These are phyloP conservation scores for Petrocephalus sullivani DNA, from an alignment of 2,797 vertebrate genomes.

Conservation along the genomic window DNA sequence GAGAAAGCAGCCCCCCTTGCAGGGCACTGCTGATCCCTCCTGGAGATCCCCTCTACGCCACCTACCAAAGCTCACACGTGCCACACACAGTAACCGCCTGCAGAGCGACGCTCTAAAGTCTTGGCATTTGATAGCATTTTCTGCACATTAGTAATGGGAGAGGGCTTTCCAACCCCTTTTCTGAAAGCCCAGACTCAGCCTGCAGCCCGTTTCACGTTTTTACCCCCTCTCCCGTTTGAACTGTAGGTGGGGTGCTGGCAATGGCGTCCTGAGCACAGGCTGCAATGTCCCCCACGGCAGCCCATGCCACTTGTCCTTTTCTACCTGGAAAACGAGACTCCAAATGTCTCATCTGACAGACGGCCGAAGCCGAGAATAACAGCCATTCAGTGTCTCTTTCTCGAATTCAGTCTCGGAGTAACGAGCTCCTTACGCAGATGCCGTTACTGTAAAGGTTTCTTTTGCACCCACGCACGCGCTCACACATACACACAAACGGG, in stretches of 20 bases:
- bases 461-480: slow-evolving; percentile 22
- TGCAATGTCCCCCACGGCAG: slow-evolving; percentile 55
- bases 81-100: neutral
- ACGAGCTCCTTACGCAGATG: slow-evolving; percentile 62
- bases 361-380: slow-evolving; percentile 24
- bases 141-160: neutral
- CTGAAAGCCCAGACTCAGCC: neutral
- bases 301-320: neutral
- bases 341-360: neutral
- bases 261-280: slow-evolving; percentile 32
- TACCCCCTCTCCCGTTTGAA: slow-evolving; percentile 29
- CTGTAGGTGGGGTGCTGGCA: slow-evolving; percentile 30
- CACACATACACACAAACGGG: slow-evolving; percentile 51
- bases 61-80: neutral
- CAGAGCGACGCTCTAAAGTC: neutral
- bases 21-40: neutral
- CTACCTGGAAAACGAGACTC: neutral
- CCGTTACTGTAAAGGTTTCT: slow-evolving; percentile 52
- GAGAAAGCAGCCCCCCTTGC: neutral
- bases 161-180: neutral
- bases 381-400: slow-evolving; percentile 46
- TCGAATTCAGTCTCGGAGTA: slow-evolving; percentile 52
- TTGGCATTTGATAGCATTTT: neutral
- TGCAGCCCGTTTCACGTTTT: neutral
- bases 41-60: neutral